Base-by-base conservation (phyloP, 2,113 vertebrate genomes). In the Scomber colias region DNA sequence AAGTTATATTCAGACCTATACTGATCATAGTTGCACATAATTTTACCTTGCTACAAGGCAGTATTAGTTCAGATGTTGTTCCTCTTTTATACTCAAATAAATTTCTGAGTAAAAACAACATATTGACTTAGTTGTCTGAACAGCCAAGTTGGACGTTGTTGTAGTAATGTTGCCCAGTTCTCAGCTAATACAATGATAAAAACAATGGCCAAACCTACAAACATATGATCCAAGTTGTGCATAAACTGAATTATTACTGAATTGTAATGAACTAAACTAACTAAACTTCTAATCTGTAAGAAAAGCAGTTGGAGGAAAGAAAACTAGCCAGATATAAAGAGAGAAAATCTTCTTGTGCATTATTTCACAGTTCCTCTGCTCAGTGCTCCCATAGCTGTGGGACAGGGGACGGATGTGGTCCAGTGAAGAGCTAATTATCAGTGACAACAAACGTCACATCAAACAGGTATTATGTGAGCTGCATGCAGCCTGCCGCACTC, bases 361-460 rank as follows among this genome's bases (percentile, higher is more conserved):
- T 82, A 66, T 53, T 79, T 78, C 70, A 19, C 19, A 55, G 78
- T 74, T 51, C 71, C 6, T 85, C 77, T 89, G 72, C 76, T 89
- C 89, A 61, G 48, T 60, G 9, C 57, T 78, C 0, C 30, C 71
- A 76, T 86, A 68, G 86, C 87, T 71, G 49, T 11, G 64, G 84
- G 73, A 90, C 68, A 15, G 61, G 51, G 55, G 72, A 79, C 4
- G 71, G 86, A 77, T 63, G 45, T 21, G 75, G 84, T 79, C 84
- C 75, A 69, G 68, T 50, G 81, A 77, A 40, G 71, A 89, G 83
- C 86, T 92, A 93, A 92, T 94, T 91, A 93, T 75, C 74, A 63
- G 71, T 71, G 88, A 92, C 90, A 89, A 87, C 84, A 84, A 88
- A 85, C 63, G 80, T 81, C 89, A 83, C 90, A 92, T 94, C 91